These are phyloP conservation scores for Trididemnum miniatum DNA, from an alignment of 23 tunicate species.

Conservation along the genomic window DNA sequence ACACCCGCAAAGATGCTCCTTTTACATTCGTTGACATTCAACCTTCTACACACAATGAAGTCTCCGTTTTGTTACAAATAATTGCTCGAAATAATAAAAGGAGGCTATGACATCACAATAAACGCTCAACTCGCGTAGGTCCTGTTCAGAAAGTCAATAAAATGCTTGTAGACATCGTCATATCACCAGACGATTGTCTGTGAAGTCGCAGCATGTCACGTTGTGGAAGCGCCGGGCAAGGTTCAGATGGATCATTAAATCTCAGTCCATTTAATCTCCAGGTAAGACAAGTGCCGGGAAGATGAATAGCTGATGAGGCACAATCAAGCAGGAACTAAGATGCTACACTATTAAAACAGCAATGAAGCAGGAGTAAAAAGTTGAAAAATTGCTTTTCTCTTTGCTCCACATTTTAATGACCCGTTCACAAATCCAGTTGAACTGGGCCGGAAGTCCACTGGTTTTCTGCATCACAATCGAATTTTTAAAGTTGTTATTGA, in stretches of 20 bases:
- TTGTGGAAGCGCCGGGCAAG: constrained; percentile 9
- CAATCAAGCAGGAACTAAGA: too few relatives aligned
- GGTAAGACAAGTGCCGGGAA: too few relatives aligned
- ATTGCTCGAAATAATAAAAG: not conserved
- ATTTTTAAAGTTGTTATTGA: too few relatives aligned
- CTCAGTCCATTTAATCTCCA: not conserved
- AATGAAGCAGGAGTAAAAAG: not conserved
- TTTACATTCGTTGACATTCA: not conserved
- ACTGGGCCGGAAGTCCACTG: too few relatives aligned
- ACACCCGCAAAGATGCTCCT: not conserved
- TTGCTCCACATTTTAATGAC: too few relatives aligned
- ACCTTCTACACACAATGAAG: not conserved
- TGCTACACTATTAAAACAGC: too few relatives aligned
- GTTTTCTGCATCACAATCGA: too few relatives aligned
- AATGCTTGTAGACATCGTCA: not conserved
- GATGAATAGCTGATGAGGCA: too few relatives aligned
- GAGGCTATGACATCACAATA: not conserved
- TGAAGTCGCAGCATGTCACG: constrained; percentile 3
- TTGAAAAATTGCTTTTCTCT: not conserved
- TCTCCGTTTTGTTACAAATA: not conserved
- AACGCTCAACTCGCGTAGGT: not conserved
- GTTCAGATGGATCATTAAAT: not conserved
- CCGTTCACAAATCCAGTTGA: too few relatives aligned
- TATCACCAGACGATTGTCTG: not conserved
- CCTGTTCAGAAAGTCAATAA: not conserved